Base-by-base conservation (phyloP, 2,888 invertebrate species). In the Theretra japonica region DNA sequence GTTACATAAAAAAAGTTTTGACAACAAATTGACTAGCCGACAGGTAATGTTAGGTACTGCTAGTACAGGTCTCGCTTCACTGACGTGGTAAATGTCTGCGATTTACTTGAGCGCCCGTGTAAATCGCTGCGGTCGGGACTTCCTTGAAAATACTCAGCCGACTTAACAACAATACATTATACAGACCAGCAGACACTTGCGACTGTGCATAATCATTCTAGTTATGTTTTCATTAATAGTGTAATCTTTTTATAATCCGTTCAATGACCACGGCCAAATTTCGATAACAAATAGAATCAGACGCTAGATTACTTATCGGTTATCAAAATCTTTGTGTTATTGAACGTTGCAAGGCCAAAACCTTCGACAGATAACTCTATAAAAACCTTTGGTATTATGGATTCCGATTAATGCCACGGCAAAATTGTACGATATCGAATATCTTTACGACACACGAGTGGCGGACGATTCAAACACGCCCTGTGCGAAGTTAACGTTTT, bases 311-410 rank as follows among this genome's bases (percentile, higher is more conserved):
- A 90, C 84, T 83, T 85, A 88, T 86, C 82, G 88, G 90, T 89
- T 94, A 94, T 90, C 89, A 83, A 65, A 65, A 65, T 84, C 77
- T 68, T 82, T 75, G 77, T 88, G 94, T 91, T 90, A 93, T 90
- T 90, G 91, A 93, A 93, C 93, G 86, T 78, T 76, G 79, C 92
- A 94, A 94, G 94, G 94, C 90, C 89, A 88, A 88, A 89, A 84
- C 86, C 89, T 89, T 81, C 80, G 82, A 84, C 82, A 88, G 89
- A 91, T 91, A 91, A 86, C 90, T 89, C 87, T 91, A 92, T 92
- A 93, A 91, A 93, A 93, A 91, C 92, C 92, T 92, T 92, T 89
- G 90, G 90, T 91, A 88, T 90, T 89, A 90, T 89, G 82, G 84
- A 92, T 91, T 90, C 82, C 87, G 83, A 86, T 87, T 91, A 90